A percentile compares a stretch with the other conserved stretches of the same genome.
phyloP scores from a whole-genome alignment of 2,113 vertebrate genomes.

The Oncorhynchus nerka region DNA sequence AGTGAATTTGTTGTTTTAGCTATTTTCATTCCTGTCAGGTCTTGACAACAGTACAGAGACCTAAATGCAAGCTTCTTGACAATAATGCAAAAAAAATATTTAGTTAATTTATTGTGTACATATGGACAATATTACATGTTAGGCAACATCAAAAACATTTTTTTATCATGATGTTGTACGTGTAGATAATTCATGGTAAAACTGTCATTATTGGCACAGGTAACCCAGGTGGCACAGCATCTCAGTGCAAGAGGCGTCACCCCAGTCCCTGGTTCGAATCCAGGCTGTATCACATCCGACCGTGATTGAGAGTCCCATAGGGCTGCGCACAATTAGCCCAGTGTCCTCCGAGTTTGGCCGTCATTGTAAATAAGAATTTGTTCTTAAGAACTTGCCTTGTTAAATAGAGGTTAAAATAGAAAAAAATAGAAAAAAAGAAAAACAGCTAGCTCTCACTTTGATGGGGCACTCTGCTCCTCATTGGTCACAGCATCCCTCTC shows the following conservation, averaged over 20 bases:
- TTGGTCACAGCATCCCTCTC: conserved; percentile 15
- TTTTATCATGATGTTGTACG: neutral
- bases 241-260: too few relatives aligned
- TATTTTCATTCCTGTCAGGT: too few relatives aligned
- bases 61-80: neutral
- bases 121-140: neutral
- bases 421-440: neutral
- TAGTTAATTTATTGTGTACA: neutral
- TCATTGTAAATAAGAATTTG: too few relatives aligned
- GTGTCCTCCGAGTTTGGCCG: too few relatives aligned
- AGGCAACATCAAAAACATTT: neutral
- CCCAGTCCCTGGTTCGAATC: too few relatives aligned
- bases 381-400: too few relatives aligned
- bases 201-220: neutral
- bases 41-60: neutral
- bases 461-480: conserved; percentile 16
- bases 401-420: too few relatives aligned
- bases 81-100: neutral
- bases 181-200: conserved; percentile 7
- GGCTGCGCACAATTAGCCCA: too few relatives aligned
- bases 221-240: neutral
- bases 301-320: too few relatives aligned
- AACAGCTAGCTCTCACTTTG: conserved; percentile 9
- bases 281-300: too few relatives aligned
- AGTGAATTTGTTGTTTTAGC: too few relatives aligned